Evolutionary conservation across 1,140 invertebrate species (phyloP).

Genomic region (Formica exsecta): DNA sequence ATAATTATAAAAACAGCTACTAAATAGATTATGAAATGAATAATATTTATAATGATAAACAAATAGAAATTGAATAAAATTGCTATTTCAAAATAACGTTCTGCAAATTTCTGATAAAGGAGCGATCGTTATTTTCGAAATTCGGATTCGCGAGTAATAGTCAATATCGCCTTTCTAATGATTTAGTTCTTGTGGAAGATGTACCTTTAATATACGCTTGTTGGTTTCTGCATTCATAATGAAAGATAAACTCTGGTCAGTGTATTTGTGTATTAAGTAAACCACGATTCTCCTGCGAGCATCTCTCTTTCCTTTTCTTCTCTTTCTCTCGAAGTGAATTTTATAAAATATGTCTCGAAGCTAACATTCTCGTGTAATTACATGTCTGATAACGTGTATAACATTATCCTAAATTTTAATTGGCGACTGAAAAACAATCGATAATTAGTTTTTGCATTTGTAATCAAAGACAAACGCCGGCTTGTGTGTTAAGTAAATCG

Average conservation of each 20-base stretch:
- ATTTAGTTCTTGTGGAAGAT: slow-evolving; percentile 1
- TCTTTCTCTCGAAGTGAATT: background rate
- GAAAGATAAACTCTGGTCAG: slow-evolving; percentile 35
- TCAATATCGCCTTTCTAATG: background rate
- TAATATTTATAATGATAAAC: background rate
- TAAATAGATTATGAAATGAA: background rate
- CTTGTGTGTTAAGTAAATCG: slow-evolving; percentile 18
- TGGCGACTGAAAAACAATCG: background rate
- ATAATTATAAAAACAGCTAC: background rate
- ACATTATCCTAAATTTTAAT: background rate
- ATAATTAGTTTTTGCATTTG: background rate
- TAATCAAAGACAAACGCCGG: slow-evolving; percentile 25
- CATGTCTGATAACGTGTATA: background rate
- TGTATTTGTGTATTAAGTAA: slow-evolving; percentile 14
- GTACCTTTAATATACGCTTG: background rate
- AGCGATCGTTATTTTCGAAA: background rate
- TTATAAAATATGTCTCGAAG: background rate
- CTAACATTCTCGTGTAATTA: background rate
- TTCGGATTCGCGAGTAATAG: background rate
- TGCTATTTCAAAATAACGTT: background rate
- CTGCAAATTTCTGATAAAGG: background rate
- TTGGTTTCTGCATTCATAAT: slow-evolving; percentile 28
- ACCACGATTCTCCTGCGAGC: background rate
- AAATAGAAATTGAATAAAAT: background rate
- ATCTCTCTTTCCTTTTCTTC: too few relatives aligned